Evolutionary conservation across 2,888 invertebrate species (phyloP).

Genomic region (Pyrochroa serraticornis): DNA sequence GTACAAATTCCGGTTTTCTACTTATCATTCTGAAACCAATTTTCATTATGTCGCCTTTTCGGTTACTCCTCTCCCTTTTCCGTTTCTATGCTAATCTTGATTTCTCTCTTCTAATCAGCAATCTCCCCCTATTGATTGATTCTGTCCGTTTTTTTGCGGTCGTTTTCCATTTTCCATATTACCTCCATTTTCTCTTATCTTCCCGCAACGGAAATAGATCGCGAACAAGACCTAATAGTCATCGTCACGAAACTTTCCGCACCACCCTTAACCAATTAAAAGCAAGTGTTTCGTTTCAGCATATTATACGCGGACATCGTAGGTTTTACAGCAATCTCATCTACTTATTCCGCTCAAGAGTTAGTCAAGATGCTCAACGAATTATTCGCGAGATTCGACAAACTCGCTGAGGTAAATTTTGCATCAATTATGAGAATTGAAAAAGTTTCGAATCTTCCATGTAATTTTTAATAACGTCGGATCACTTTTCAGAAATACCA

Average conservation of each 20-base stretch:
- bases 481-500: slow-evolving; percentile 81
- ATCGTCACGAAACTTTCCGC: not conserved
- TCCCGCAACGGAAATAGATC: not conserved
- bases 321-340: slow-evolving; percentile 95
- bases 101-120: too few species aligned
- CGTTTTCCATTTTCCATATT: not conserved
- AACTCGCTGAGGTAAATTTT: slow-evolving; percentile 77
- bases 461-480: not conserved
- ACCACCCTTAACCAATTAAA: not conserved
- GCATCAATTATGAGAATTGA: not conserved
- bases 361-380: slow-evolving; percentile 95
- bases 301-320: slow-evolving; percentile 98
- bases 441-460: not conserved
- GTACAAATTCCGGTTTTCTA: too few species aligned
- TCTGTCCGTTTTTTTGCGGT: too few species aligned
- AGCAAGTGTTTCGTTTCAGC: slow-evolving; percentile 61
- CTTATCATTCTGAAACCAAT: too few species aligned
- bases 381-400: slow-evolving; percentile 93
- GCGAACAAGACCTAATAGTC: too few species aligned
- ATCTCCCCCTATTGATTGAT: too few species aligned
- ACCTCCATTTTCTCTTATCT: not conserved
- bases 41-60: too few species aligned
- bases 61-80: too few species aligned
- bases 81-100: too few species aligned
- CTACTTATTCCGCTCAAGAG: slow-evolving; percentile 94